These are phyloP conservation scores for Cremastobaeus sp. DNA, from an alignment of 2,888 invertebrate genomes.

Conservation along the genomic window DNA sequence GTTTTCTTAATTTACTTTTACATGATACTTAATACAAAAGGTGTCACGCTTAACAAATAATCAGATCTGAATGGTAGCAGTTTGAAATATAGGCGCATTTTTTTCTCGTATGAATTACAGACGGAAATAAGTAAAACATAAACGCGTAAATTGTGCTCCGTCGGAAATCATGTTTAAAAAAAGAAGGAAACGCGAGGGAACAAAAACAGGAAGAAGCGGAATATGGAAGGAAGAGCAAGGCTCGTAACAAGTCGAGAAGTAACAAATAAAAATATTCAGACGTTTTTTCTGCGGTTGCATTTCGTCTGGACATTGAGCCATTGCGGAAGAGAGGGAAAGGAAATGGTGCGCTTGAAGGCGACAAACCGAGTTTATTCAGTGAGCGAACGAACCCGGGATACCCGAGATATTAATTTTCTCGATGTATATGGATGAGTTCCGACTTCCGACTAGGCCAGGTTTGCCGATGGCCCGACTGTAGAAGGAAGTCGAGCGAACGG, in stretches of 20 bases:
- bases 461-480: constrained; percentile 46
- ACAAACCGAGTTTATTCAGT: constrained; percentile 72
- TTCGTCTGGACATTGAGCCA: constrained; percentile 50
- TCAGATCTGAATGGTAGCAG: too few species aligned
- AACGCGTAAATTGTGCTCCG: constrained; percentile 23
- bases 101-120: constrained; percentile 9
- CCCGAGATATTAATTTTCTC: constrained; percentile 76
- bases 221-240: constrained; percentile 19
- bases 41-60: too few species aligned
- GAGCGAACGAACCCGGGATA: constrained; percentile 68
- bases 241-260: constrained; percentile 45
- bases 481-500: constrained; percentile 30
- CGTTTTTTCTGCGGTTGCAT: constrained; percentile 38
- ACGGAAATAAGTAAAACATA: constrained; percentile 20
- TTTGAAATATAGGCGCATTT: too few species aligned
- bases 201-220: neutral
- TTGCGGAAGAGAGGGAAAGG: constrained; percentile 43
- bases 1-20: too few species aligned
- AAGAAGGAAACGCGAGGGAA: constrained; percentile 3
- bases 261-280: constrained; percentile 46
- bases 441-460: constrained; percentile 67
- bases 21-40: too few species aligned
- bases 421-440: constrained; percentile 77
- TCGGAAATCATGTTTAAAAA: constrained; percentile 12
- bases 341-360: constrained; percentile 47